Percentiles rank a stretch among this genome's conserved stretches.
phyloP scores from a whole-genome alignment of 2,797 vertebrate species.

The Gastrophryne carolinensis region DNA sequence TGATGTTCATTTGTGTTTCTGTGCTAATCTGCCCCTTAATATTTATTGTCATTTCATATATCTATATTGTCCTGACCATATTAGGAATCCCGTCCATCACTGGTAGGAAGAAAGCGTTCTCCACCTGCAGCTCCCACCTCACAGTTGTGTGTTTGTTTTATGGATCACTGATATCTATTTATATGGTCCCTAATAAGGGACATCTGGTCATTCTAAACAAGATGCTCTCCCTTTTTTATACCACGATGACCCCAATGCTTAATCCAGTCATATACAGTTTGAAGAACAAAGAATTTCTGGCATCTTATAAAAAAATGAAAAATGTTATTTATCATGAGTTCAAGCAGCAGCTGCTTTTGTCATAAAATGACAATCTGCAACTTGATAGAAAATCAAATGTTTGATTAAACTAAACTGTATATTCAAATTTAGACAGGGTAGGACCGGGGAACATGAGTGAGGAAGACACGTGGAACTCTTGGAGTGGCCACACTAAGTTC shows the following conservation, averaged over 20 bases:
- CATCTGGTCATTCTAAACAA: background rate
- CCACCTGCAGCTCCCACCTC: constrained; percentile 62
- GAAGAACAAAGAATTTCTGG: background rate
- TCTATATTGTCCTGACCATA: constrained; percentile 10
- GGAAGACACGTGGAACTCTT: no score
- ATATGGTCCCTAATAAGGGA: constrained; percentile 57
- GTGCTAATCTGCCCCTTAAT: background rate
- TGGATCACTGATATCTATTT: constrained; percentile 65
- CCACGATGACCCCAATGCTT: background rate
- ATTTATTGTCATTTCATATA: background rate
- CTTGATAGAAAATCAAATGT: no score
- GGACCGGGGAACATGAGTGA: no score
- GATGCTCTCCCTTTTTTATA: background rate
- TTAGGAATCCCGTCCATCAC: constrained; percentile 38
- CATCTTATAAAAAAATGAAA: background rate
- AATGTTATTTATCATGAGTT: no score
- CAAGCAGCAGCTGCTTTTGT: no score
- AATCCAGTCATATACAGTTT: constrained; percentile 22
- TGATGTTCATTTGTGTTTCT: background rate
- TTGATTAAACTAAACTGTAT: no score
- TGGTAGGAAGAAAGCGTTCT: constrained; percentile 59
- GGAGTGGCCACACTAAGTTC: no score
- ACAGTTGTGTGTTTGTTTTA: constrained; percentile 63
- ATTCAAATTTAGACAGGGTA: no score
- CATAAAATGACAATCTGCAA: no score